phyloP scores from a whole-genome alignment of 2,113 vertebrate genomes.

The Rhipidura dahli region DNA sequence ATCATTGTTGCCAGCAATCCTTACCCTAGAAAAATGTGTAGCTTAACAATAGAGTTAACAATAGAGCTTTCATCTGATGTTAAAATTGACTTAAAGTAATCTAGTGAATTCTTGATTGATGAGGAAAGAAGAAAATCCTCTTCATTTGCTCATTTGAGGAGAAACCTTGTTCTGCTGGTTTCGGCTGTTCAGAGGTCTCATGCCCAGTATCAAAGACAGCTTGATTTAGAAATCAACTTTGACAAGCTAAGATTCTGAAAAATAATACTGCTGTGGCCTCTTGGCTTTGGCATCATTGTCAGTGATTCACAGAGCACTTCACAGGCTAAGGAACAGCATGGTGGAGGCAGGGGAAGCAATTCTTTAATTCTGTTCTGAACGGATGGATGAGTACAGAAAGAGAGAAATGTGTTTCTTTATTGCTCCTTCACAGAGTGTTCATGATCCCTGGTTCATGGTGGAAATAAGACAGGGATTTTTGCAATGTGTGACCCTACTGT shows the following conservation, averaged over 20 bases:
- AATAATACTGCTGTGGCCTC: neutral
- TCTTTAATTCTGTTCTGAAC: neutral
- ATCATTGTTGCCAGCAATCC: neutral
- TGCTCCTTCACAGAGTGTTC: neutral
- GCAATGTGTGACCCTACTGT: neutral
- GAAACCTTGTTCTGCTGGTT: neutral
- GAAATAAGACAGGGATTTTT: neutral
- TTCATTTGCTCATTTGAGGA: neutral
- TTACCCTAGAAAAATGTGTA: neutral
- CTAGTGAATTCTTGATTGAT: neutral
- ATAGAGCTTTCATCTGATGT: neutral
- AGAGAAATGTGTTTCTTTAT: neutral
- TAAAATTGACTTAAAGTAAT: neutral
- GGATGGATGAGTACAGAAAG: neutral
- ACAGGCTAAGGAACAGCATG: neutral
- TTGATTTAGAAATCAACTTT: conserved; percentile 19
- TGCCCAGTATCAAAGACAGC: neutral
- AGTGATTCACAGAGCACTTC: neutral
- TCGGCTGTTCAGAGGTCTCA: neutral
- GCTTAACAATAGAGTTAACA: neutral
- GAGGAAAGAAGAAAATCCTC: neutral
- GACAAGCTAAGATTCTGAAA: conserved; percentile 27
- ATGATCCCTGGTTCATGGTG: neutral
- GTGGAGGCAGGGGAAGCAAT: neutral
- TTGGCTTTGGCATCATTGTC: neutral